These are phyloP conservation scores for Leptobrachium ailaonicum DNA, from an alignment of 2,113 vertebrate species.

Conservation along the genomic window DNA sequence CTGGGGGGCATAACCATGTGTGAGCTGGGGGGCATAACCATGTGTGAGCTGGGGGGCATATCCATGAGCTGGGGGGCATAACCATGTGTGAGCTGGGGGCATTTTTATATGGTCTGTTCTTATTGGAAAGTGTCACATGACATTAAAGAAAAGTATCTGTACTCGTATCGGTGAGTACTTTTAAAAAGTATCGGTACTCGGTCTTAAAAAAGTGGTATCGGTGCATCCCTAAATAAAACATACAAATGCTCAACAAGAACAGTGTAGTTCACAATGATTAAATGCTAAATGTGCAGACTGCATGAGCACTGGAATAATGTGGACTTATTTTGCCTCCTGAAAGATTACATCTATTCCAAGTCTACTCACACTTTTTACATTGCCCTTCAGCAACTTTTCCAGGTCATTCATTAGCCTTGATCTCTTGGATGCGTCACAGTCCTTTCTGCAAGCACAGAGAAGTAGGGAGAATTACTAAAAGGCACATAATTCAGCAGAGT, in stretches of 20 bases:
- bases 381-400: conserved; percentile 81
- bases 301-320: not conserved
- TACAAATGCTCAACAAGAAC: not conserved
- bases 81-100: too few species aligned
- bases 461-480: not conserved
- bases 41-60: too few species aligned
- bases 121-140: too few species aligned
- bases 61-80: too few species aligned
- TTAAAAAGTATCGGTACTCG: too few species aligned
- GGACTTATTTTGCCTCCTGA: not conserved
- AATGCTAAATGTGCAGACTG: not conserved
- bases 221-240: too few species aligned
- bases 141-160: too few species aligned
- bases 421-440: conserved; percentile 78
- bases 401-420: conserved; percentile 82
- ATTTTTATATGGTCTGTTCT: too few species aligned
- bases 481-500: not conserved
- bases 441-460: conserved; percentile 73
- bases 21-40: too few species aligned
- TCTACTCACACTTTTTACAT: conserved; percentile 82
- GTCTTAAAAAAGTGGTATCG: too few species aligned
- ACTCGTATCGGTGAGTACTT: too few species aligned
- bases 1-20: too few species aligned
- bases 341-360: not conserved
- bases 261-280: conserved; percentile 7